Evolutionary conservation across 53 echinoderm and acorn worm species (phyloP).

Genomic region (Crossaster papposus): DNA sequence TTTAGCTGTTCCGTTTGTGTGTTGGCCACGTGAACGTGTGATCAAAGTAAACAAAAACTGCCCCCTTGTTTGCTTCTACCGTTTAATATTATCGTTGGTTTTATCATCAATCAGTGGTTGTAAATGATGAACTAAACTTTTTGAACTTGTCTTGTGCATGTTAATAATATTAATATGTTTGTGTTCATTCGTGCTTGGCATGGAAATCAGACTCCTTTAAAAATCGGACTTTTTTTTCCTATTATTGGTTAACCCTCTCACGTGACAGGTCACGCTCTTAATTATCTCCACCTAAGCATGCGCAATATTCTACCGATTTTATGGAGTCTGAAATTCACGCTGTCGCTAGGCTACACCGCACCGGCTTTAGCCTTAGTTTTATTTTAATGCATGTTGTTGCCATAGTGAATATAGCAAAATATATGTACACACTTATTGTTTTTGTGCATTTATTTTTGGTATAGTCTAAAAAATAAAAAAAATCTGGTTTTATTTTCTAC

Average conservation of each 20-base stretch:
- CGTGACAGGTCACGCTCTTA: no score
- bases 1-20: neutral
- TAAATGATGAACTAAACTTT: neutral
- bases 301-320: no score
- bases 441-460: neutral
- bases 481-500: neutral
- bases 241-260: no score
- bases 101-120: neutral
- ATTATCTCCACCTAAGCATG: no score
- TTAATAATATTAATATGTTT: no score
- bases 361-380: no score
- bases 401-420: neutral
- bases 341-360: no score
- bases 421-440: neutral
- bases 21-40: neutral
- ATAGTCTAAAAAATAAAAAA: neutral
- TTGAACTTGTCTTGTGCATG: neutral
- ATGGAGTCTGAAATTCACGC: no score
- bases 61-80: neutral
- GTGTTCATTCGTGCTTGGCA: no score
- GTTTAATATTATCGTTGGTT: neutral
- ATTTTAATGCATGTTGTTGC: neutral
- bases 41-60: conserved; percentile 4
- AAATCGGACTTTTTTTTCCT: no score
- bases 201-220: no score